Evolutionary conservation across 2,888 invertebrate species (phyloP).

Genomic region (Oligia strigilis): DNA sequence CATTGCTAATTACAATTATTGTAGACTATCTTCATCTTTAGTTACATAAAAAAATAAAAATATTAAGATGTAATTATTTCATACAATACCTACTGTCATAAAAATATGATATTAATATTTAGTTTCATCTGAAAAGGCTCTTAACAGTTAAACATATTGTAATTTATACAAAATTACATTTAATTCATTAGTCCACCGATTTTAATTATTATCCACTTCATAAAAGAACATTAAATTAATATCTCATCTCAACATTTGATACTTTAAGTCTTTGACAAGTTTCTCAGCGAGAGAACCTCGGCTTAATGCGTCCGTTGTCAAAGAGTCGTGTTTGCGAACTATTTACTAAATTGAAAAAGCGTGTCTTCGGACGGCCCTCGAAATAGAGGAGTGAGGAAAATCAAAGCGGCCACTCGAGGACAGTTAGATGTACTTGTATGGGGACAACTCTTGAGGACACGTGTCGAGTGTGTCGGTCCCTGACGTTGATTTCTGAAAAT

Average conservation of each 20-base stretch:
- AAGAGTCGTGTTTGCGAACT: slow-evolving; percentile 75
- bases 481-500: slow-evolving; percentile 57
- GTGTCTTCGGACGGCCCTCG: slow-evolving; percentile 78
- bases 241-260: slow-evolving; percentile 22
- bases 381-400: slow-evolving; percentile 79
- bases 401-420: slow-evolving; percentile 78
- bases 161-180: slow-evolving; percentile 17
- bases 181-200: slow-evolving; percentile 14
- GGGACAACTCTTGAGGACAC: slow-evolving; percentile 64
- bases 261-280: slow-evolving; percentile 38
- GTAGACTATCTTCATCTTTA: neutral
- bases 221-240: slow-evolving; percentile 23
- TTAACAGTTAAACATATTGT: neutral
- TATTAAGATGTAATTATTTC: neutral
- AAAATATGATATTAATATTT: neutral
- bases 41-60: too few relatives aligned
- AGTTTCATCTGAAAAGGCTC: neutral
- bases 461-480: slow-evolving; percentile 60
- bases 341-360: slow-evolving; percentile 86
- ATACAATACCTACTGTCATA: neutral
- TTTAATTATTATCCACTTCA: slow-evolving; percentile 22
- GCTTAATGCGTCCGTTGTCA: slow-evolving; percentile 55
- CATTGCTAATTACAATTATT: neutral
- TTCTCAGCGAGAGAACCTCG: slow-evolving; percentile 12
- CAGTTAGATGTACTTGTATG: slow-evolving; percentile 66